A percentile compares a stretch with the other conserved stretches of the same genome.
These are phyloP conservation scores for Microtus montanus DNA, from an alignment of 2,113 vertebrate species.

Conservation along the genomic window DNA sequence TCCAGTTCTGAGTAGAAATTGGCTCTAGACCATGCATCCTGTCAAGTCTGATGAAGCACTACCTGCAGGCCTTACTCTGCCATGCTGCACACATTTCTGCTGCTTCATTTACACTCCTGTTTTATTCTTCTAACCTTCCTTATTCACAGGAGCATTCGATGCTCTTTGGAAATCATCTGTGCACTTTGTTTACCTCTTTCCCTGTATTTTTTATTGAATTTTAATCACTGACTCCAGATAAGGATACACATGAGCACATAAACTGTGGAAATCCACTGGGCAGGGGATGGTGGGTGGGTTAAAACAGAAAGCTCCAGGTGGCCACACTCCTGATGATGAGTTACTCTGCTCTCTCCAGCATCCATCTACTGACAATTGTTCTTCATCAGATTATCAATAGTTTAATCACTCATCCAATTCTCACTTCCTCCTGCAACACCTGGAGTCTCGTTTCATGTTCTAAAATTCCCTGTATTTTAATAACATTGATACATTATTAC, in stretches of 20 bases:
- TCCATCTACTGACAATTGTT: neutral
- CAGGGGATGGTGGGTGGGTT: neutral
- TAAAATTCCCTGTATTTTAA: neutral
- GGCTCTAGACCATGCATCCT: rapidly evolving
- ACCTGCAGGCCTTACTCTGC: rapidly evolving
- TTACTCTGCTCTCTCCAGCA: neutral
- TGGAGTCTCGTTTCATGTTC: neutral
- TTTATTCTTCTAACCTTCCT: neutral
- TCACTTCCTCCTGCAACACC: neutral
- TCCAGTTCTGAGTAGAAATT: neutral
- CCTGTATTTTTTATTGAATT: neutral
- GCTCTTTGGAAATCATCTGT: neutral
- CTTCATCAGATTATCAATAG: neutral
- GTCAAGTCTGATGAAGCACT: neutral
- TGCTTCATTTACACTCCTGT: neutral
- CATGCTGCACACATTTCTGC: neutral
- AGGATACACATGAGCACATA: too few relatives aligned
- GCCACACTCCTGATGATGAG: too few relatives aligned
- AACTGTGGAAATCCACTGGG: neutral
- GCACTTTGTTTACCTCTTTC: neutral
- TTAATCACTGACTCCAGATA: neutral
- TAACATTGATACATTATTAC: neutral
- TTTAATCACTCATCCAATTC: neutral
- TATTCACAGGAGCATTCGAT: neutral
- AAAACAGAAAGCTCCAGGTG: neutral